Base-by-base conservation (phyloP, 2,797 vertebrate genomes). In the Manis crassicaudata region DNA sequence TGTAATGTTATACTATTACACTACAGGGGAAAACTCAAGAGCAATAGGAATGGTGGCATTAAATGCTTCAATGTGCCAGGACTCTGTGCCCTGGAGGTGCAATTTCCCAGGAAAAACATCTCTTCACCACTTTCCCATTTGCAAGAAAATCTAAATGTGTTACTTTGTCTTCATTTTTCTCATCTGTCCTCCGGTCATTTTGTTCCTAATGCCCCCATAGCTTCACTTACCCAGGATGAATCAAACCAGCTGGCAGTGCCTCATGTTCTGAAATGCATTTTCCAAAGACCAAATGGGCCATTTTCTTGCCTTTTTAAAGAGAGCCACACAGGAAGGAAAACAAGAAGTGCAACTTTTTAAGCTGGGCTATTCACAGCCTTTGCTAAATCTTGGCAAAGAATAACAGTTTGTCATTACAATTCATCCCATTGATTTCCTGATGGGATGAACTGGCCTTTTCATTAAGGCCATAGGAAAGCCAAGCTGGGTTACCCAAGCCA, bases 301-400 rank as follows among this genome's bases (percentile, higher is more conserved):
- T 97, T 52, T 89, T 95, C 96, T 96, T 96, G 96, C 37, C 96
- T 97, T 68, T 63, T 96, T 94, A 97, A 97, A 98, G 97, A 94
- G 93, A 98, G 96, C 97, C 97, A 97, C 96, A 98, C 54, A 98
- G 97, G 98, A 98, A 98, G 97, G 97, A 96, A 98, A 98, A 98
- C 95, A 98, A 98, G 97, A 96, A 97, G 92, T 94, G 88, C 95
- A 95, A 76, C 97, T 97, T 97, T 97, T 96, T 95, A 94, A 98
- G 92, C 92, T 65, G 76, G 80, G 72, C 96, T 96, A 97, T 98
- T 94, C 97, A 96, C 35, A 68, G 92, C n/a, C 95, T 93, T 94
- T 92, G 92, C 96, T 97, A 93, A 94, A 54, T 92, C 90, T 96
- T 98, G 98, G 97, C 96, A 98, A 32, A 85, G 18, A 87, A 95